Conservation (phyloP, 1,140 invertebrate species). For the Neodiprion virginianus region DNA sequence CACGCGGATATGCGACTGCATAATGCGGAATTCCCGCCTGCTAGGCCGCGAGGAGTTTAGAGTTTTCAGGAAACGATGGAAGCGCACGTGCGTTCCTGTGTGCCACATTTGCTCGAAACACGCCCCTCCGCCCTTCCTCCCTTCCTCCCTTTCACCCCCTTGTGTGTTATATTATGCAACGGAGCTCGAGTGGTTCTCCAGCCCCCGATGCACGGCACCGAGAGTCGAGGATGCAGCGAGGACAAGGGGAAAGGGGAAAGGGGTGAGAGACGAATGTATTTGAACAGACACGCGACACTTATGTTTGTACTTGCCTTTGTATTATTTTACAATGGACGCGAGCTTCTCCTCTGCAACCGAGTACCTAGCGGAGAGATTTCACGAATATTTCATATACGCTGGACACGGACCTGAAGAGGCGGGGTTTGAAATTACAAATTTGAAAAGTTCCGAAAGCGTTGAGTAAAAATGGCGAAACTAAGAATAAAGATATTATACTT, state of each 20-base stretch:
- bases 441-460: too few species aligned
- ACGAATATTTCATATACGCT: not conserved
- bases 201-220: slow-evolving; percentile 14
- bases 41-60: too few species aligned
- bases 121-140: too few species aligned
- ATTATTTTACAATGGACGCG: slow-evolving; percentile 43
- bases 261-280: slow-evolving; percentile 39
- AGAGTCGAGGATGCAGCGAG: slow-evolving; percentile 7
- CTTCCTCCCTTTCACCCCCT: not conserved
- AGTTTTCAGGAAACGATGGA: too few species aligned
- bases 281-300: slow-evolving; percentile 54
- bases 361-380: not conserved
- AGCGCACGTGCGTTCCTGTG: too few species aligned
- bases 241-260: slow-evolving; percentile 9
- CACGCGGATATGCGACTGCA: too few species aligned
- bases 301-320: slow-evolving; percentile 45
- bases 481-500: too few species aligned
- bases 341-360: not conserved
- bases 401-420: not conserved
- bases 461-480: too few species aligned
- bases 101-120: too few species aligned
- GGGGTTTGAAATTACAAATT: too few species aligned
- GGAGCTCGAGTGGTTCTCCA: slow-evolving; percentile 34
- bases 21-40: too few species aligned
- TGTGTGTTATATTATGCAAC: slow-evolving; percentile 38